Conservation (phyloP, 2,888 invertebrate species). For the Chorisops tibialis region DNA sequence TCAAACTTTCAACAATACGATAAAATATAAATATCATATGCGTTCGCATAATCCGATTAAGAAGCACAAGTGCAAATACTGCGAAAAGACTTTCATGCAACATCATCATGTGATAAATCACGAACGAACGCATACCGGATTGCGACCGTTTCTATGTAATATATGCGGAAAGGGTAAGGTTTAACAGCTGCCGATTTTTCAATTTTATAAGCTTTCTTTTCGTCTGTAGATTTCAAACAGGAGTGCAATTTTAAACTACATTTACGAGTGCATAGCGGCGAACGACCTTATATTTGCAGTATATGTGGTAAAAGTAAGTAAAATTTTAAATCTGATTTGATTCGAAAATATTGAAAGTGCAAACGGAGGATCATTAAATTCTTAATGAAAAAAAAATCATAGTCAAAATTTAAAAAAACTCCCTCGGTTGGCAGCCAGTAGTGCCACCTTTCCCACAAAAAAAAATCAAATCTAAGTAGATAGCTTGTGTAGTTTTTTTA, state of each 20-base stretch:
- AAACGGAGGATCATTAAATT: no score
- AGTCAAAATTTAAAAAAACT: no score
- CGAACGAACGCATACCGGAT: slow-evolving; percentile 32
- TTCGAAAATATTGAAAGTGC: background rate
- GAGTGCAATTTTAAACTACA: slow-evolving; percentile 33
- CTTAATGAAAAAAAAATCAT: no score
- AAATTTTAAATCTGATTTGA: background rate
- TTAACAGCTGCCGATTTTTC: background rate
- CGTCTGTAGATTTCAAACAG: slow-evolving; percentile 28
- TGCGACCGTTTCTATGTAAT: slow-evolving; percentile 31
- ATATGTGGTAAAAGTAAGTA: slow-evolving; percentile 31
- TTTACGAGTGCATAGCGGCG: slow-evolving; percentile 29
- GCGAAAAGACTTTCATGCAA: slow-evolving; percentile 33
- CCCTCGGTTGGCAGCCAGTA: no score
- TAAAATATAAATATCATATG: slow-evolving; percentile 32
- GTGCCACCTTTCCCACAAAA: no score
- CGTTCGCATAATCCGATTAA: slow-evolving; percentile 32
- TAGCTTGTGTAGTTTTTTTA: no score
- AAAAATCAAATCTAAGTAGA: no score
- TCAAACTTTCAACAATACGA: slow-evolving; percentile 23
- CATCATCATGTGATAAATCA: slow-evolving; percentile 32
- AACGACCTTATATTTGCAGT: slow-evolving; percentile 30
- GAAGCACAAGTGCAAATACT: slow-evolving; percentile 33
- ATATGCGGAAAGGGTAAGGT: slow-evolving; percentile 33
- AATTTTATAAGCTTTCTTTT: background rate